Conservation (phyloP, 2,113 vertebrate genomes). For the Aspiorhynchus laticeps region DNA sequence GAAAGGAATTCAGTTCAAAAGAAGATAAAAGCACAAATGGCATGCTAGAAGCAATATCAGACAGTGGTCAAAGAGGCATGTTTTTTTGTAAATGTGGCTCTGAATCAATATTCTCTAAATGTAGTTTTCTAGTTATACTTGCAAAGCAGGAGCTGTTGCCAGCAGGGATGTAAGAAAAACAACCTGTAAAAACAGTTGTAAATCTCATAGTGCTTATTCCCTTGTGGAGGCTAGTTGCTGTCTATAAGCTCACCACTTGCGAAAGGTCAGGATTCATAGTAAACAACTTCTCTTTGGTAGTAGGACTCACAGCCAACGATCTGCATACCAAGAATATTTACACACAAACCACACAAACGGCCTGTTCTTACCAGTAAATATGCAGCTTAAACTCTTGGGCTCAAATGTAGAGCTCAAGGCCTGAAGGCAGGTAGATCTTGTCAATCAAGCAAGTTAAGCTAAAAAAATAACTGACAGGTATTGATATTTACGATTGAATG, state of each 20-base stretch:
- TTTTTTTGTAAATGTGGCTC: conserved; percentile 6
- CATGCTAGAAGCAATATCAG: not conserved
- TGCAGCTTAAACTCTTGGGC: conserved; percentile 10
- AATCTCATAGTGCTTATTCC: conserved; percentile 12
- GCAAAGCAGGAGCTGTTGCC: conserved; percentile 23
- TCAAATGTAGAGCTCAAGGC: not conserved
- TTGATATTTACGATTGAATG: not conserved
- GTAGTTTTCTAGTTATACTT: conserved; percentile 39
- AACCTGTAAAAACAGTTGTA: conserved; percentile 38
- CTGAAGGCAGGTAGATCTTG: not conserved
- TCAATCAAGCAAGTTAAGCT: conserved; percentile 5
- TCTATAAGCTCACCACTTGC: conserved; percentile 38
- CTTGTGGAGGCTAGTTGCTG: conserved; percentile 31
- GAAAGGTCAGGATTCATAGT: conserved; percentile 51
- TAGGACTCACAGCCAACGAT: conserved; percentile 38
- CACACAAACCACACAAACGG: conserved; percentile 49
- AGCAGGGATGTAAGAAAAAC: conserved; percentile 34
- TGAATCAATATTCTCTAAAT: conserved; percentile 17
- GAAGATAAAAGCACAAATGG: not conserved
- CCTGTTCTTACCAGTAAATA: conserved; percentile 41
- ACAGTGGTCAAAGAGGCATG: not conserved
- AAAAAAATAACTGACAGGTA: not conserved
- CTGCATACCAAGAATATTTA: conserved; percentile 54
- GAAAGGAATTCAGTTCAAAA: not conserved
- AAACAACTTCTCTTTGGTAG: conserved; percentile 49